phyloP scores from a whole-genome alignment of 2,113 vertebrate genomes.

The Nicator chloris region DNA sequence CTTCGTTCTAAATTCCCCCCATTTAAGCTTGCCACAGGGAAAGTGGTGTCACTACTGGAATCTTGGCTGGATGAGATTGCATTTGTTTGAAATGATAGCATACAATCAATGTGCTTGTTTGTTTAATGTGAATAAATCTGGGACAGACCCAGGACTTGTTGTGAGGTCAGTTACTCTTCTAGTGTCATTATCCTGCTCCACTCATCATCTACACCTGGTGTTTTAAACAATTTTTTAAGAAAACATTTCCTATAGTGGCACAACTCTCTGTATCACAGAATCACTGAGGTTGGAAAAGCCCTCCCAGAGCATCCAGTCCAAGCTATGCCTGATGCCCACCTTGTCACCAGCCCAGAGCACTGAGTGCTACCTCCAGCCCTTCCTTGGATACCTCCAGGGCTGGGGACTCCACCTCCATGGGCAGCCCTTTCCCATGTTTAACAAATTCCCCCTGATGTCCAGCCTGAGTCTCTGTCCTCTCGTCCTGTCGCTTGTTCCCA shows the following conservation, averaged over 20 bases:
- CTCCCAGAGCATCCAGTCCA: not conserved
- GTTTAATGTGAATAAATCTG: not conserved
- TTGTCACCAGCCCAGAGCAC: not conserved
- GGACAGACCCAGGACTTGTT: not conserved
- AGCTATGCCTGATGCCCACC: fast-evolving
- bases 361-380: not conserved
- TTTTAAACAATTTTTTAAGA: not conserved
- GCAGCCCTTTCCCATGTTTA: not conserved
- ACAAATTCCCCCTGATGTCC: not conserved
- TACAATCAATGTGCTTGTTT: not conserved
- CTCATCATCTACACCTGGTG: not conserved
- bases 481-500: fast-evolving
- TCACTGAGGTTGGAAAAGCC: not conserved
- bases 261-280: not conserved
- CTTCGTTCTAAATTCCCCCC: not conserved
- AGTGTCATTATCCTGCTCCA: not conserved
- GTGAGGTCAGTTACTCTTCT: not conserved
- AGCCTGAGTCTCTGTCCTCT: not conserved
- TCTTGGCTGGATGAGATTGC: not conserved
- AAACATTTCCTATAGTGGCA: not conserved
- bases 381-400: not conserved
- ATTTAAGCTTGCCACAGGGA: not conserved
- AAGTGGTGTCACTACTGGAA: not conserved
- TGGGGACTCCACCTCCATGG: not conserved
- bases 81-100: not conserved